A percentile compares a stretch with the other conserved stretches of the same genome.
Evolutionary conservation across 2,113 vertebrate genomes (phyloP).

Genomic region (Petrocephalus zakoni): DNA sequence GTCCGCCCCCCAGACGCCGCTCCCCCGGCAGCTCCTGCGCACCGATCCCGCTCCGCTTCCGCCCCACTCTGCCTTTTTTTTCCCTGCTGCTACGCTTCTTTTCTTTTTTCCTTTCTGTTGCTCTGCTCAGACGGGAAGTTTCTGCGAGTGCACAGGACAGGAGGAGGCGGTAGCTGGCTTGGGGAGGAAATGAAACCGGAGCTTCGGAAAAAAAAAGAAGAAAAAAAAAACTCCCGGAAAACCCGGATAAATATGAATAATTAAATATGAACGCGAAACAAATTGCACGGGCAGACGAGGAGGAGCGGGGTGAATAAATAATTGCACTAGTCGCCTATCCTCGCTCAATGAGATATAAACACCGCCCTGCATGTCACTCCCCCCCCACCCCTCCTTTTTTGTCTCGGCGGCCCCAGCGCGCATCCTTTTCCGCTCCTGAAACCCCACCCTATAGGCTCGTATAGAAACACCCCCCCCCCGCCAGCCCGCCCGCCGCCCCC

Average conservation of each 20-base stretch:
- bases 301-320: slow-evolving; percentile 44
- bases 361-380: slow-evolving; percentile 41
- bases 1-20: not conserved
- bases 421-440: slow-evolving; percentile 52
- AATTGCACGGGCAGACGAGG: not conserved
- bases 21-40: slow-evolving; percentile 30
- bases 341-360: slow-evolving; percentile 42
- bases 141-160: slow-evolving; percentile 15
- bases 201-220: too few species aligned
- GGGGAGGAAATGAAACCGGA: slow-evolving; percentile 13
- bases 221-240: not conserved
- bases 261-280: not conserved
- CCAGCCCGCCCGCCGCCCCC: slow-evolving; percentile 38
- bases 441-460: slow-evolving; percentile 26
- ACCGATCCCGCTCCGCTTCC: slow-evolving; percentile 38
- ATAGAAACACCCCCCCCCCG: slow-evolving; percentile 15
- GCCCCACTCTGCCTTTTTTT: not conserved
- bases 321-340: slow-evolving; percentile 13
- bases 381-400: not conserved
- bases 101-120: slow-evolving; percentile 28
- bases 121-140: slow-evolving; percentile 55
- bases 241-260: not conserved
- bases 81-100: not conserved
- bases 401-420: slow-evolving; percentile 49
- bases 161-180: not conserved